Evolutionary conservation across 2,888 invertebrate genomes (phyloP), one percentile per base, ranked within the genome.

Genomic region (Hirtodrosophila alboralis): DNA sequence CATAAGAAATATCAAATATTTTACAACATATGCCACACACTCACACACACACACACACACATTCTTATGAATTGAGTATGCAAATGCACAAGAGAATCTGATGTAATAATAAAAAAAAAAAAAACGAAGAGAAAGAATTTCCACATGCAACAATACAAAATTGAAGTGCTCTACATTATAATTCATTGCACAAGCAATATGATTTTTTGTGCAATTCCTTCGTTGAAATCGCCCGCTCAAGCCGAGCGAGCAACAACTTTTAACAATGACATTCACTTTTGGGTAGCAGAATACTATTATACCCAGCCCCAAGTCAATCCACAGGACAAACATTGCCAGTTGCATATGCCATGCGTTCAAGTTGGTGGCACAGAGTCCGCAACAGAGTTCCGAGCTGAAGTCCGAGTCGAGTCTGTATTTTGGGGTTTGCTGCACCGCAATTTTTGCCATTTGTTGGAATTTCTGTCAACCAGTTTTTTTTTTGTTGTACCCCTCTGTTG

Each of bases 121-220:
- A n/a, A n/a, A n/a, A n/a, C n/a, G 1, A 31, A 5, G 31, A 31
- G 40, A 31, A 12, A 33, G 16, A 66, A 44, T 71, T 51, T 62
- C 54, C 18, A 41, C 44, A 60, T 45, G 53, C 65, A 59, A 58
- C 75, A 75, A 58, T 66, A 78, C 66, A 68, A 64, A n/a, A 79
- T 71, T 74, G 65, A 76, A 74, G 64, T 62, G 54, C 60, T 57
- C 41, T 61, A 54, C 77, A 79, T 75, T 79, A 79, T 79, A 76
- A 83, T 79, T 79, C 84, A 76, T 74, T 71, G 68, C 66, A 66
- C 64, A 67, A 45, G 74, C 76, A 68, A 62, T 68, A 61, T 71
- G 76, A 79, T 69, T 75, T 23, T 75, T 68, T 57, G n/a, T n/a
- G 44, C 52, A 21, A 45, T 63, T 36, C 26, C 31, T 26, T 37